Base-by-base conservation (phyloP, 2,797 vertebrate genomes). In the Mycteria americana region DNA sequence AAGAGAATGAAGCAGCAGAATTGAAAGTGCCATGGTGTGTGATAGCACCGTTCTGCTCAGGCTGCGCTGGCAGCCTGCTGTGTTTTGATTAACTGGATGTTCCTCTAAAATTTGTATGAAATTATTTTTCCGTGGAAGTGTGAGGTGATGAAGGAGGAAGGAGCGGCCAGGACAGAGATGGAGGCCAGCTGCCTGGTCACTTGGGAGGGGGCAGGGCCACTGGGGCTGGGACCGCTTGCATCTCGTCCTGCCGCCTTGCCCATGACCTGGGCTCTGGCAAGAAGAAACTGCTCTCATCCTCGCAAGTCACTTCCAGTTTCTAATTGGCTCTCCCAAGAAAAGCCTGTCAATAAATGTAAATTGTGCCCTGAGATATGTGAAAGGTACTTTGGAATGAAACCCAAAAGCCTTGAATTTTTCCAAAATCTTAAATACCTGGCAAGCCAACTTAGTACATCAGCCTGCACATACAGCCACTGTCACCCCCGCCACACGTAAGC, bases 61-160 rank as follows among this genome's bases (percentile, higher is more conserved):
- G 46, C 80, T 92, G 90, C 0, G 1, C 72, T 70, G 86, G 93
- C 91, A 93, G 91, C 69, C 76, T 82, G 85, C 87, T 88, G 79
- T 75, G 88, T 95, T 96, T 96, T 96, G 93, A 97, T 97, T 94
- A 96, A 95, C 79, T 84, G 69, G 85, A 92, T 89, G 57, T 86
- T 94, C 87, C 73, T 92, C 69, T 96, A 73, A 95, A 95, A 94
- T 94, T 81, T 92, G 62, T 75, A 94, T 85, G 88, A 88, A 93
- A 88, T 96, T 94, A 91, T 96, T 95, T 96, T 95, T 92, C 80
- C 14, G 1, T 80, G 68, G 63, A 95, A 94, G 65, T 0, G 0
- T 7, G 7, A 41, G 17, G 19, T 92, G 56, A 88, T 53, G 65
- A 67, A 93, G 67, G 69, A 60, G n/a, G 43, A 94, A 65, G n/a